Percentiles rank a stretch among this genome's conserved stretches.
phyloP scores from a whole-genome alignment of 2,113 vertebrate genomes.

The Corynorhinus townsendii region DNA sequence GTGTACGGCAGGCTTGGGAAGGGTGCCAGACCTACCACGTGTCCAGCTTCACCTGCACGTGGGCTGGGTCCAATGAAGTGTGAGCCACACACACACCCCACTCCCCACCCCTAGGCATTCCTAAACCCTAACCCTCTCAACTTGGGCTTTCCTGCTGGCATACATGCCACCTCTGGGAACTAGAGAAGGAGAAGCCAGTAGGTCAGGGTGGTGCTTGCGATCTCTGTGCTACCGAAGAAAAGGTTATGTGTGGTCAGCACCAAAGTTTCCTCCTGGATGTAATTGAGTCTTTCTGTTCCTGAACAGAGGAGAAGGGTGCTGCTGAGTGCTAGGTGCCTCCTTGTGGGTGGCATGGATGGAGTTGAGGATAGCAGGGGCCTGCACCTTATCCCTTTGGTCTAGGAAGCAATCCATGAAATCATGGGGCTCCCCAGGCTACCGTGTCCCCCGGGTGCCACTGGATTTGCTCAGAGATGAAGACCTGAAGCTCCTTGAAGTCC shows the following conservation, averaged over 20 bases:
- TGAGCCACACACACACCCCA: neutral
- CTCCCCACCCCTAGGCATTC: neutral
- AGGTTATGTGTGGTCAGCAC: constrained; percentile 78
- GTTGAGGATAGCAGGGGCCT: neutral
- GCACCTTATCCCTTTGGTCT: constrained; percentile 47
- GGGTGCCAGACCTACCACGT: neutral
- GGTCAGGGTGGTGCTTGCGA: constrained; percentile 82
- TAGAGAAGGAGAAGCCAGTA: constrained; percentile 81
- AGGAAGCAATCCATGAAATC: constrained; percentile 67
- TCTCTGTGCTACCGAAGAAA: constrained; percentile 83
- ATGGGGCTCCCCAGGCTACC: neutral
- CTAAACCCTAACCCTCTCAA: neutral
- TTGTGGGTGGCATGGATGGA: neutral
- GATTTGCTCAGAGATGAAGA: constrained; percentile 52
- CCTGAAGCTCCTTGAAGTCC: constrained; percentile 51
- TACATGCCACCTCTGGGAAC: constrained; percentile 80
- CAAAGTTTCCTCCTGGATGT: constrained; percentile 81
- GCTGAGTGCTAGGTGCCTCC: neutral
- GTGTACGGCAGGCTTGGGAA: constrained; percentile 26
- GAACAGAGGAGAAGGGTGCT: neutral
- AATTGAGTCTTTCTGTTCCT: constrained; percentile 80
- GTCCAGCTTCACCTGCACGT: constrained; percentile 50
- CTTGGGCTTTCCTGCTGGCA: neutral
- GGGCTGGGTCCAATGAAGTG: neutral
- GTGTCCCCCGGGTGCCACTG: neutral